Base-by-base conservation (phyloP, 2,797 vertebrate genomes). In the Carcharodon carcharias region DNA sequence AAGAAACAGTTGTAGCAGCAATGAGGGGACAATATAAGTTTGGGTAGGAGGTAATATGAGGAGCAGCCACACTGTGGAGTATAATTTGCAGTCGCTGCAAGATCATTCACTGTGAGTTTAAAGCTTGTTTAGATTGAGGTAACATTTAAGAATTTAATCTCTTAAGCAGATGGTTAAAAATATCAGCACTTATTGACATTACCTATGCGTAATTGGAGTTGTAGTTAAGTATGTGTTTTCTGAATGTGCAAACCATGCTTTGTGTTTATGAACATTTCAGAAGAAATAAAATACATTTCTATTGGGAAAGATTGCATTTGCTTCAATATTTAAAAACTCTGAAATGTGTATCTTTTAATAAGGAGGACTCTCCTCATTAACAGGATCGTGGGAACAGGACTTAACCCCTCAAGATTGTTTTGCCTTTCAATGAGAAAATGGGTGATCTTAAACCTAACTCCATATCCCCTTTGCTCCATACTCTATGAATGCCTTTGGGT, bases 1-100 rank as follows among this genome's bases (percentile, higher is more conserved):
- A 97, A 98, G 97, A 98, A 98, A 98, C 98, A 98, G 96, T 97
- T 98, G 97, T 97, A 97, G 97, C 69, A 95, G 71, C 94, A 77
- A 54, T 56, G 71, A 95, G 94, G 94, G 69, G 31, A 95, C 69
- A 95, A 73, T 95, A 58, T 58, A 95, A 95, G 94, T 95, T 95
- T 95, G 94, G 94, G 94, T 95, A 26, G 50, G 65, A 35, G 69
- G 65, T 77, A 95, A 95, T 95, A 95, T 95, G 71, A 77, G 94
- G 94, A 77, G 94, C 50, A 73, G 45, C 12, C 69, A n/a, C 94
- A 73, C 35, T 80, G 73, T 80, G 67, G 94, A 95, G 67, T 77
- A 58, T 73, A 95, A 95, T 95, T 77, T 95, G 94, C 26, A 31
- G 69, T 56, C 45, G 35, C 65, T 73, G 94, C 28, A 14, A 73